Conservation (phyloP, 2,888 invertebrate genomes). For the Alloplasta piceator region DNA sequence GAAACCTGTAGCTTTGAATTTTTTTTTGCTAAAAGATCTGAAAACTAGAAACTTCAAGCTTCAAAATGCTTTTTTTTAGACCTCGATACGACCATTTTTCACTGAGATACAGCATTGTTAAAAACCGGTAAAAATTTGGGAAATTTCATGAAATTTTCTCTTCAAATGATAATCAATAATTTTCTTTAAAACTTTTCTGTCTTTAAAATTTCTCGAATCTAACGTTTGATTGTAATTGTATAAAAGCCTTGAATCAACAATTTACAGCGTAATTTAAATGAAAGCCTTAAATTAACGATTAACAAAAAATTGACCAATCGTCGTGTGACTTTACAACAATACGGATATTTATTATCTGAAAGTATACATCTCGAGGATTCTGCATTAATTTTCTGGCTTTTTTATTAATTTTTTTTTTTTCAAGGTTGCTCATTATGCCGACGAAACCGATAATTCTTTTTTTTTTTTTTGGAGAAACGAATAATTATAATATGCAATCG, state of each 20-base stretch:
- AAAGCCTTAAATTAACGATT: constrained; percentile 14
- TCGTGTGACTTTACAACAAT: constrained; percentile 77
- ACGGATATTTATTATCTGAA: constrained; percentile 82
- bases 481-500: constrained; percentile 12
- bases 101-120: too few relatives aligned
- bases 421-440: constrained; percentile 1
- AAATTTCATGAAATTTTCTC: too few relatives aligned
- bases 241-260: background rate
- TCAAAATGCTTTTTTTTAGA: too few relatives aligned
- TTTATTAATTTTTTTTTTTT: constrained; percentile 24
- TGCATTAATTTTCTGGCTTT: background rate
- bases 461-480: background rate
- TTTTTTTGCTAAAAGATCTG: too few relatives aligned
- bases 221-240: too few relatives aligned
- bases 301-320: background rate
- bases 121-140: too few relatives aligned
- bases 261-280: too few relatives aligned
- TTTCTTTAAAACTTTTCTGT: background rate
- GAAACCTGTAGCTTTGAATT: too few relatives aligned
- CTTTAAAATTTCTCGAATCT: too few relatives aligned
- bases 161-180: background rate
- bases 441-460: background rate
- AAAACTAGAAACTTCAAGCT: too few relatives aligned
- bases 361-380: constrained; percentile 78
- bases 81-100: too few relatives aligned